A percentile compares a stretch with the other conserved stretches of the same genome.
Evolutionary conservation across 2,888 invertebrate species (phyloP).

Genomic region (Mimumesa dahlbomi): DNA sequence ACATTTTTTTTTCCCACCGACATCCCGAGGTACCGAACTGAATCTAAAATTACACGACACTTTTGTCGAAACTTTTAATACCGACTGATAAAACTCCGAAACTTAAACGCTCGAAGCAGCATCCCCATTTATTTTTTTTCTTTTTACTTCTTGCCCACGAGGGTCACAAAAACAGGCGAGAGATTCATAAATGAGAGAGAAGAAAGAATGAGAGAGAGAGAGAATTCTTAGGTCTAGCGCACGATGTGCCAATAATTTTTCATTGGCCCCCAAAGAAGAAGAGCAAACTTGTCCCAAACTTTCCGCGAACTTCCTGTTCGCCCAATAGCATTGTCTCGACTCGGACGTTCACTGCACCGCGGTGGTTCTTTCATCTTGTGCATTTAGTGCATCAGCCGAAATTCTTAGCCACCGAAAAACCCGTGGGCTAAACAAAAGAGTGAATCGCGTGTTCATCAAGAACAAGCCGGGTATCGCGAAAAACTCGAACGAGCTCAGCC

Average conservation of each 20-base stretch:
- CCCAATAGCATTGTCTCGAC: constrained; percentile 9
- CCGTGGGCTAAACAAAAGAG: background rate
- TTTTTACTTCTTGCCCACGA: too few species aligned
- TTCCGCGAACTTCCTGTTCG: constrained; percentile 5
- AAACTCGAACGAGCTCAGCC: background rate
- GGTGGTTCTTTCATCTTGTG: background rate
- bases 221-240: background rate
- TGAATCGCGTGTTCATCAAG: background rate
- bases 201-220: background rate
- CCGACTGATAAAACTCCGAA: background rate
- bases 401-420: background rate
- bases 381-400: background rate
- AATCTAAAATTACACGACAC: background rate
- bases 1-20: background rate
- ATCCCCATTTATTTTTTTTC: too few species aligned
- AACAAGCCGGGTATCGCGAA: background rate
- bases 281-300: background rate
- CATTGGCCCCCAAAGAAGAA: background rate
- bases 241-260: constrained; percentile 9
- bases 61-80: background rate
- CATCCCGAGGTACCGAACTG: background rate
- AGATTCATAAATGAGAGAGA: constrained; percentile 11
- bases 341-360: background rate
- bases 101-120: background rate
- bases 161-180: background rate